A percentile compares a stretch with the other conserved stretches of the same genome.
These are phyloP conservation scores for Aphis craccivora DNA, from an alignment of 1,140 invertebrate genomes.

Conservation along the genomic window DNA sequence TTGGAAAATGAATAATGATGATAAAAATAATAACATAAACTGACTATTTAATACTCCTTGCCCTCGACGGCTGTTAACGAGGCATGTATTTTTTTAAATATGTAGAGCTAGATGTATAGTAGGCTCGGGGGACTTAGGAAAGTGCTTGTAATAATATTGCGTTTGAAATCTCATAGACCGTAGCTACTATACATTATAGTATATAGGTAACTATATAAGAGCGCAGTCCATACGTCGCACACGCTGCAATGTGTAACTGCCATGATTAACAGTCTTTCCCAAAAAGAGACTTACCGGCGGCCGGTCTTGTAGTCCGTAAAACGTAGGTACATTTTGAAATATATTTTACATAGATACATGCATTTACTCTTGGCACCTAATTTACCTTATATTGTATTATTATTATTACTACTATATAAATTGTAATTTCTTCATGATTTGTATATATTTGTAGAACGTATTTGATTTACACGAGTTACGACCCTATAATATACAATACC, in stretches of 20 bases:
- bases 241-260: neutral
- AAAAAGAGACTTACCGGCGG: neutral
- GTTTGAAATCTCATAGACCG: neutral
- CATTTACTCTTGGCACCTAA: neutral
- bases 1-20: slow-evolving; percentile 4
- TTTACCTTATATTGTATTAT: neutral
- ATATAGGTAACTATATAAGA: neutral
- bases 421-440: neutral
- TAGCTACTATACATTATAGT: neutral
- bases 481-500: neutral
- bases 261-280: slow-evolving; percentile 1
- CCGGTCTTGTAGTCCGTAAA: neutral
- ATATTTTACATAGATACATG: neutral
- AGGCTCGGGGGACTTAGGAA: slow-evolving; percentile 30
- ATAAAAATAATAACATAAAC: neutral
- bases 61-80: neutral
- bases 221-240: neutral
- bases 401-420: neutral
- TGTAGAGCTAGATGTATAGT: neutral
- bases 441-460: neutral
- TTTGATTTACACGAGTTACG: neutral
- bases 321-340: neutral
- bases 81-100: slow-evolving; percentile 9
- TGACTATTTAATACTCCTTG: neutral
- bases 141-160: slow-evolving; percentile 38